phyloP scores from a whole-genome alignment of 2,888 invertebrate species.

The Hirtodrosophila confusa region DNA sequence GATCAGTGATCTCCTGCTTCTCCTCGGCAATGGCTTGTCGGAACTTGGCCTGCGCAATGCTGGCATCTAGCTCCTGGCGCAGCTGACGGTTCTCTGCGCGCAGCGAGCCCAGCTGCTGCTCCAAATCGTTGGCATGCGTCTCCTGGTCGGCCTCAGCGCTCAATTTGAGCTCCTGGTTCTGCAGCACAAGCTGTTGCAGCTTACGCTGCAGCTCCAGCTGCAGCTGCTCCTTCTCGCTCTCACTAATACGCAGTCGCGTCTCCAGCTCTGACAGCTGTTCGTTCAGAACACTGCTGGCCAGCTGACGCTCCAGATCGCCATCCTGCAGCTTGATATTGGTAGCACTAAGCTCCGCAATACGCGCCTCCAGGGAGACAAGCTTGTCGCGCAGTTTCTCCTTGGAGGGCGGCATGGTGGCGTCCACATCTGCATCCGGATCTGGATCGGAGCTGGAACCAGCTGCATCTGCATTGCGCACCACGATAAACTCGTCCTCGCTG shows the following conservation, averaged over 20 bases:
- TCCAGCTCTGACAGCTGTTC: slow-evolving; percentile 75
- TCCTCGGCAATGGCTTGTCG: slow-evolving; percentile 78
- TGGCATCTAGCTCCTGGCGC: slow-evolving; percentile 69
- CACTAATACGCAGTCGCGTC: slow-evolving; percentile 67
- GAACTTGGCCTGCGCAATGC: slow-evolving; percentile 72
- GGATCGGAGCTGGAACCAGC: slow-evolving; percentile 51
- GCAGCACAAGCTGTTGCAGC: slow-evolving; percentile 69
- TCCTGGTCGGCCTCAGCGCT: slow-evolving; percentile 80
- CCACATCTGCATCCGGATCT: slow-evolving; percentile 43
- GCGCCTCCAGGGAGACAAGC: slow-evolving; percentile 77
- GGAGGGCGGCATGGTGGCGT: slow-evolving; percentile 60
- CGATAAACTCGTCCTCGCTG: slow-evolving; percentile 81
- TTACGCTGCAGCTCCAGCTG: slow-evolving; percentile 78
- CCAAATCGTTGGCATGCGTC: slow-evolving; percentile 67
- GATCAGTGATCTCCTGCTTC: slow-evolving; percentile 81
- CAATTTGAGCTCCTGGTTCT: slow-evolving; percentile 78
- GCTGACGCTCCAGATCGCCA: slow-evolving; percentile 75
- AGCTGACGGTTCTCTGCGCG: slow-evolving; percentile 69
- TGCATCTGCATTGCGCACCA: slow-evolving; percentile 79
- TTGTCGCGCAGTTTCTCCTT: slow-evolving; percentile 82
- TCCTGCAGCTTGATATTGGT: slow-evolving; percentile 78
- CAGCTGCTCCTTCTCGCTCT: slow-evolving; percentile 77
- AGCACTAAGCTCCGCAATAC: slow-evolving; percentile 69
- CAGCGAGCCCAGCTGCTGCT: slow-evolving; percentile 71
- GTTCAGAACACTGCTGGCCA: slow-evolving; percentile 70